Conservation (phyloP, 2,797 vertebrate species). For the Gymnothorax reevesii region DNA sequence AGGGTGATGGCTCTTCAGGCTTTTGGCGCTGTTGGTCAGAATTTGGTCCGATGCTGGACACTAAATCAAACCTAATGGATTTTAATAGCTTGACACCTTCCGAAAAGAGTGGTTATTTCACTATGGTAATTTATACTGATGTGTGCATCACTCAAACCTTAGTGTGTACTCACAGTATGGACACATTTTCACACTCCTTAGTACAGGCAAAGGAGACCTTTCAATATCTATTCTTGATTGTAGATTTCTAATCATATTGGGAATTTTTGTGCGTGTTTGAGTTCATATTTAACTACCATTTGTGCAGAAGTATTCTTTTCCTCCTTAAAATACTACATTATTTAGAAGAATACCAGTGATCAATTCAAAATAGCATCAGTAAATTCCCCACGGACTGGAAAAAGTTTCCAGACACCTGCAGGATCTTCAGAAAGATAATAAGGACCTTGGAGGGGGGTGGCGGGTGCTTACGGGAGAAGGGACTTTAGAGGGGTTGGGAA, state of each 20-base stretch:
- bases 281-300: not conserved
- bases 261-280: not conserved
- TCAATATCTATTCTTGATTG: too few species aligned
- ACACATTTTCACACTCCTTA: too few species aligned
- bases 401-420: constrained; percentile 9
- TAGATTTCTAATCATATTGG: too few species aligned
- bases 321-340: constrained; percentile 7
- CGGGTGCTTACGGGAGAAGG: not conserved
- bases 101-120: not conserved
- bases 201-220: too few species aligned
- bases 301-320: not conserved
- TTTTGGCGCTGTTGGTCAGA: too few species aligned
- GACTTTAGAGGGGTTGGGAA: not conserved
- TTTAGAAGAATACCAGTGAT: not conserved
- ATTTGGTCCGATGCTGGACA: not conserved
- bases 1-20: not conserved
- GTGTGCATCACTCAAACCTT: too few species aligned
- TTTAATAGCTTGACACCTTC: not conserved
- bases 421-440: constrained; percentile 6
- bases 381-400: not conserved
- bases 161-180: too few species aligned
- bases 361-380: not conserved
- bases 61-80: not conserved
- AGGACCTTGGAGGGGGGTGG: not conserved
- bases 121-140: not conserved